Percentiles rank a stretch among this genome's conserved stretches.
These are phyloP conservation scores for Salminus brasiliensis DNA, from an alignment of 2,113 vertebrate species.

Conservation along the genomic window DNA sequence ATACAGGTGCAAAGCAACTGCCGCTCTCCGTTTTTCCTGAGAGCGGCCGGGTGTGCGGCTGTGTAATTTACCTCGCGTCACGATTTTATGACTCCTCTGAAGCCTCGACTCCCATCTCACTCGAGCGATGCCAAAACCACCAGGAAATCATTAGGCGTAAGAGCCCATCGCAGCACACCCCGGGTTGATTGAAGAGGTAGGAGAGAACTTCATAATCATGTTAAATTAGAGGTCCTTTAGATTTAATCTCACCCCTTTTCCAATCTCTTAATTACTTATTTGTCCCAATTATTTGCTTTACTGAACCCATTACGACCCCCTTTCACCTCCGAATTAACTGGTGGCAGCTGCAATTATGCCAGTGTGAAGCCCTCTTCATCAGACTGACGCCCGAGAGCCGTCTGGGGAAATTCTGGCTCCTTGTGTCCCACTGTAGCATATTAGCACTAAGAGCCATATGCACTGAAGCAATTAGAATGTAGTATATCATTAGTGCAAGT, in stretches of 20 bases:
- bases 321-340: constrained; percentile 67
- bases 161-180: constrained; percentile 63
- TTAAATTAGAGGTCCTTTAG: constrained; percentile 78
- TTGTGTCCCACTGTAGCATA: constrained; percentile 18
- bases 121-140: constrained; percentile 53
- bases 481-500: constrained; percentile 15
- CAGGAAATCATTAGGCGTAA: constrained; percentile 70
- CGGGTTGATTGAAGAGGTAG: constrained; percentile 69
- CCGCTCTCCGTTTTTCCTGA: not conserved
- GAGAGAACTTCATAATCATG: constrained; percentile 77
- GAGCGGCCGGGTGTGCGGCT: not conserved
- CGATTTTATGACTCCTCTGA: constrained; percentile 13
- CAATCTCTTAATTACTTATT: constrained; percentile 77
- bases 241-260: constrained; percentile 71
- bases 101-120: constrained; percentile 2
- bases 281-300: constrained; percentile 82
- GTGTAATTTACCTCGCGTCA: not conserved
- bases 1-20: constrained; percentile 2
- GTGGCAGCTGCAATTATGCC: constrained; percentile 58
- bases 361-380: constrained; percentile 58
- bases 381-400: constrained; percentile 39
- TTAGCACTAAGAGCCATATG: constrained; percentile 29
- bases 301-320: constrained; percentile 72
- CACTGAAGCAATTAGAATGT: constrained; percentile 16
- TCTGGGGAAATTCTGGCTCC: constrained; percentile 44